Evolutionary conservation across 2,797 vertebrate genomes (phyloP).

Genomic region (Pseudomugil tenellus): DNA sequence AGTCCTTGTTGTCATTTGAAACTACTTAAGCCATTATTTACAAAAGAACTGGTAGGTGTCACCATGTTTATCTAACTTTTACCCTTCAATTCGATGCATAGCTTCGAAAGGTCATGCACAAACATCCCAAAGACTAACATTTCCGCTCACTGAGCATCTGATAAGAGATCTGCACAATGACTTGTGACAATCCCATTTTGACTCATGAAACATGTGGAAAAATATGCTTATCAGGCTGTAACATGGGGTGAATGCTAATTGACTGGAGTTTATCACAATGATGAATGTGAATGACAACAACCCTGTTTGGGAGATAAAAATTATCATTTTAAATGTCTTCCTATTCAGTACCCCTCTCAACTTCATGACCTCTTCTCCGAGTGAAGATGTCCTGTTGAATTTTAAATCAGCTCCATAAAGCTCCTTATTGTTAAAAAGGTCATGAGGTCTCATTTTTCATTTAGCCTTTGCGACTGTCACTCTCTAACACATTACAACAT

Average conservation of each 20-base stretch:
- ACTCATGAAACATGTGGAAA: slow-evolving; percentile 30
- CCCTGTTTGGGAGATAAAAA: slow-evolving; percentile 60
- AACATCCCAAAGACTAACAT: slow-evolving; percentile 17
- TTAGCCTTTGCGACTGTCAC: slow-evolving; percentile 62
- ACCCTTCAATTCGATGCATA: neutral
- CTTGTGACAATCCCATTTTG: slow-evolving; percentile 40
- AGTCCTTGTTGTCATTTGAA: slow-evolving; percentile 4
- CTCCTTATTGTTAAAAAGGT: slow-evolving; percentile 61
- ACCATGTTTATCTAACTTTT: slow-evolving; percentile 2
- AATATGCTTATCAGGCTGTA: slow-evolving; percentile 50
- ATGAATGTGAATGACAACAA: slow-evolving; percentile 74
- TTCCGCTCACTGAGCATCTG: slow-evolving; percentile 28
- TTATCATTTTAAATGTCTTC: slow-evolving; percentile 77
- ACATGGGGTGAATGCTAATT: slow-evolving; percentile 61
- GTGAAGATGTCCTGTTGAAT: slow-evolving; percentile 73
- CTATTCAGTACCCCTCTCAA: slow-evolving; percentile 64
- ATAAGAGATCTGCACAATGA: slow-evolving; percentile 50
- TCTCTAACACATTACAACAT: slow-evolving; percentile 54
- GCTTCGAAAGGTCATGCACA: slow-evolving; percentile 32
- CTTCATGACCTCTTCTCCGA: slow-evolving; percentile 67
- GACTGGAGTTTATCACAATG: slow-evolving; percentile 63
- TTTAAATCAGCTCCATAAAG: slow-evolving; percentile 68
- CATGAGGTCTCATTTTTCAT: slow-evolving; percentile 65
- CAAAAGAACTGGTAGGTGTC: neutral
- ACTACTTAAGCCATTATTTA: slow-evolving; percentile 10